A percentile compares a stretch with the other conserved stretches of the same genome.
Evolutionary conservation across 2,113 vertebrate genomes (phyloP).

Genomic region (Dromiciops gliroides): DNA sequence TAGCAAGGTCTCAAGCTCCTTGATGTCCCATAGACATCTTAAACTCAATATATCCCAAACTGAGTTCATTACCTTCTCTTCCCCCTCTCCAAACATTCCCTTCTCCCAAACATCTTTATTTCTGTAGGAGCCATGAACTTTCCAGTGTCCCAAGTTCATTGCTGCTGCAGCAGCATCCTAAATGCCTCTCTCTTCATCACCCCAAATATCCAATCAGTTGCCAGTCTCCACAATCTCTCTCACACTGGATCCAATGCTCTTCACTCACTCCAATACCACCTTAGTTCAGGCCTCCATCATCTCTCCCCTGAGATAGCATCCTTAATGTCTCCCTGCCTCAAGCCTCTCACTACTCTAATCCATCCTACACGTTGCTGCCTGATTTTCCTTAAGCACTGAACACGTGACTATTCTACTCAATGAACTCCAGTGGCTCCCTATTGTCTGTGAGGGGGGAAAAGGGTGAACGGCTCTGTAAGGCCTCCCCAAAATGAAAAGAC

Average conservation of each 20-base stretch:
- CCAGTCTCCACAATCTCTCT: background rate
- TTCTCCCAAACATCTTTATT: background rate
- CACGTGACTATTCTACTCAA: background rate
- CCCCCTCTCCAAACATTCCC: background rate
- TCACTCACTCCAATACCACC: background rate
- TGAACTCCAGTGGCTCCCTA: background rate
- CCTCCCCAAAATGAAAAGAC: background rate
- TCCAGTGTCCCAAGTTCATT: background rate
- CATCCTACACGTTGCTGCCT: background rate
- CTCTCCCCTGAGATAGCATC: background rate
- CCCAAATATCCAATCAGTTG: background rate
- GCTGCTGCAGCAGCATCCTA: background rate
- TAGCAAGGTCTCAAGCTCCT: too few species aligned
- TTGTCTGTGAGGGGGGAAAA: background rate
- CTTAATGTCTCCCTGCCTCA: too few species aligned
- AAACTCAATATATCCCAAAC: background rate
- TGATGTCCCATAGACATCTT: too few species aligned
- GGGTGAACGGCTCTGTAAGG: background rate
- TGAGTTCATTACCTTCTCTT: background rate
- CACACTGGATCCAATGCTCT: background rate
- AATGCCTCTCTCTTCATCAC: background rate
- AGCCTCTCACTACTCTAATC: background rate
- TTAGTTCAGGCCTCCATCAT: background rate
- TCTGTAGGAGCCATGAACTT: background rate
- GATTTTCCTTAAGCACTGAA: background rate